Base-by-base conservation (phyloP, 2,888 invertebrate genomes). In the Ypsolopha scabrella region DNA sequence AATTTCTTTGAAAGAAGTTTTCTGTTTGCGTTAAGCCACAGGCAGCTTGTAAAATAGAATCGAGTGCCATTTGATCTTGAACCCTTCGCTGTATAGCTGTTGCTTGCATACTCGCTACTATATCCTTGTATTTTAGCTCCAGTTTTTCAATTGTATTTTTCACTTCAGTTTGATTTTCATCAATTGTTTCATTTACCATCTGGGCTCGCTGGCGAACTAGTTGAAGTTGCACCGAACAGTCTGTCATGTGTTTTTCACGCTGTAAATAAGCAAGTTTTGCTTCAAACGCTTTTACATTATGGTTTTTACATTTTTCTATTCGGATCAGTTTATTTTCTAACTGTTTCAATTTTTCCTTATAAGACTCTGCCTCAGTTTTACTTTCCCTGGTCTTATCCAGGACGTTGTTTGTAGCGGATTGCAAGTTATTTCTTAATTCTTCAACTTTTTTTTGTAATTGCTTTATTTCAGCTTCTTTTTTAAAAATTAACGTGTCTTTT, bases 71-170 rank as follows among this genome's bases (percentile, higher is more conserved):
- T 62, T 85, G 83, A 56, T 86, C 85, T 50, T 82, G 81, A 53
- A 80, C 67, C 52, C 80, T 69, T 48, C 81, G 61, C 57, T 86
- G 81, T 55, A 83, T 76, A 3, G 85, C 80, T 0, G 81, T 80
- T 1, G 80, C 70, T 65, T 86, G 85, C 52, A 85, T 71, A 52
- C 73, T 80, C 2, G 77, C 79, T 13, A 86, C 76, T 8, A 85
- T 80, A 13, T 80, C 77, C 60, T 81, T 83, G 57, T 83, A 86
- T 60, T 79, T 83, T 24, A 55, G 61, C 61, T 86, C 85, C 33
- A 86, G 62, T 62, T 81, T 85, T 14, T 75, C 75, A 6, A 85
- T 55, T 8, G 76, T 70, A 37, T 63, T 56, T n/a, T 56, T 64
- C 7, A 81, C 52, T 58, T 83, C 82, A 4, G 59, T 54, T 63